These are phyloP conservation scores for Drosophila sturtevanti DNA, from an alignment of 1,140 invertebrate species.

Conservation along the genomic window DNA sequence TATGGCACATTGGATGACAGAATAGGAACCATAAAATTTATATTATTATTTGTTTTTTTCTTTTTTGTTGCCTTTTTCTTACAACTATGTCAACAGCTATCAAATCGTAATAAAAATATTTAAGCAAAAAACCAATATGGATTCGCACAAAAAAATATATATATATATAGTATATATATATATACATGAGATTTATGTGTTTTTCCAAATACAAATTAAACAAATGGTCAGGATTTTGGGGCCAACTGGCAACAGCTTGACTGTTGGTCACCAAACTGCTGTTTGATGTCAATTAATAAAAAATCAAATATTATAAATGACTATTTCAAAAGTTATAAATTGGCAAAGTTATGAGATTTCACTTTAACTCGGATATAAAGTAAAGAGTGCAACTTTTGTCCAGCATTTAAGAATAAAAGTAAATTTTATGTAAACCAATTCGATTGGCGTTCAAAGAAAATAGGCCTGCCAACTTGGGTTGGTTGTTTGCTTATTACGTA, in stretches of 20 bases:
- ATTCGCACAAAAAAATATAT: neutral
- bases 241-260: slow-evolving; percentile 58
- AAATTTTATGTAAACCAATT: too few relatives aligned
- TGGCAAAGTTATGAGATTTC: neutral
- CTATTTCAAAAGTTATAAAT: slow-evolving; percentile 6
- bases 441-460: too few relatives aligned
- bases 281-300: slow-evolving; percentile 48
- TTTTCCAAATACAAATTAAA: slow-evolving; percentile 41
- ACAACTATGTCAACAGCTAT: slow-evolving; percentile 28
- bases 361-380: too few relatives aligned
- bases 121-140: neutral
- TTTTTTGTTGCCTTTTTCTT: neutral
- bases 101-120: slow-evolving; percentile 52
- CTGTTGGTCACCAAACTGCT: slow-evolving; percentile 12
- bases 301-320: slow-evolving; percentile 44
- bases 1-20: slow-evolving; percentile 35
- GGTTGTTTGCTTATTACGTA: too few relatives aligned
- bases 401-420: too few relatives aligned
- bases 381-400: too few relatives aligned
- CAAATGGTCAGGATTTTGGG: slow-evolving; percentile 35
- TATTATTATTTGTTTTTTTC: neutral
- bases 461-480: too few relatives aligned
- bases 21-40: slow-evolving; percentile 19
- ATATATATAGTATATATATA: neutral
- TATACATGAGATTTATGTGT: slow-evolving; percentile 18